Base-by-base conservation (phyloP, 64 coral and sea anemone genomes). In the Montipora foliosa region DNA sequence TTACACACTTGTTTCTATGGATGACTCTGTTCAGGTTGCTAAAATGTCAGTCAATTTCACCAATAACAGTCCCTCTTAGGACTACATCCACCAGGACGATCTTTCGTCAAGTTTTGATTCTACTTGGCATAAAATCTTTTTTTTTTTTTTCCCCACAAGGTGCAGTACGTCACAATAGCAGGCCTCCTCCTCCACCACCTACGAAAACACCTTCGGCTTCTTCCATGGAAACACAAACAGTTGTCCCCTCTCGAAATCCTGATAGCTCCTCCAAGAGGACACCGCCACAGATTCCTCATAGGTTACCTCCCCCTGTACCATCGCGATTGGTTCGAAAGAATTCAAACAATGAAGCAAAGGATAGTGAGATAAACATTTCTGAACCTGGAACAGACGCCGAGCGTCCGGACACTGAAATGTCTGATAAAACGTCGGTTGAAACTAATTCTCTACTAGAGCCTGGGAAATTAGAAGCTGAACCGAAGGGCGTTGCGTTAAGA, bases 151-250 rank as follows among this genome's bases (percentile, higher is more conserved):
- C 29, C 12, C 20, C 8, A 75, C 25, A 8, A 71, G 93, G 46
- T 64, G 4, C 78, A 12, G 59, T 64, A 9, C 72, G 85, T 59
- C 46, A 79, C 24, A 76, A 60, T 47, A 50, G 76, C 71, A 95
- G 93, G 17, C 44, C 79, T 19, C 78, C 50, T 12, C 91, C 81
- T 5, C 69, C 95, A 19, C 91, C 82, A 16, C 87, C 91, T 52
- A 88, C 11, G 5, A 89, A 88, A 90, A 93, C 93, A 93, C 50
- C 80, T 17, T 93, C 95, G 13, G 19, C 87, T 21, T 91, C 95
- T 45, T 77, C 93, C 24, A 51, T 46, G 66, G 78, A 92, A 71
- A 16, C 82, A 44, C 70, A 78, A 8, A 83, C 78, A 19, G 50
- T 48, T 12, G 67, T 47, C 10, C n/a, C 82, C 76, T 10, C 51